phyloP scores from a whole-genome alignment of 1,140 invertebrate species.

The Thalassaphorura encarpata region DNA sequence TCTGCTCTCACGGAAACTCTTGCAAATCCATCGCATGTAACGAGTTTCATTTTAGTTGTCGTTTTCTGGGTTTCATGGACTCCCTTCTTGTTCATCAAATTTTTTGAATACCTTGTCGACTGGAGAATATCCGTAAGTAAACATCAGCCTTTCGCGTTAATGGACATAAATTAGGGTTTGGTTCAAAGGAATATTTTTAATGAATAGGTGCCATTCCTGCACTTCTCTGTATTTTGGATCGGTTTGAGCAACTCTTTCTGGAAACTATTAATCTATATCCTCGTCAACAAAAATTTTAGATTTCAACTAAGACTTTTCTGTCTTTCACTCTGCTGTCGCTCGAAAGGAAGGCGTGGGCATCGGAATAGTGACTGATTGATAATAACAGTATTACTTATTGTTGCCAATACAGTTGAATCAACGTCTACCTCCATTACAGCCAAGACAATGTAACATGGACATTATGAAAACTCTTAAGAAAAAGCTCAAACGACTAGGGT shows the following conservation, averaged over 20 bases:
- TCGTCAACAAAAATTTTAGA: conserved; percentile 80
- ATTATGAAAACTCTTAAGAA: no score
- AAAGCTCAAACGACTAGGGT: no score
- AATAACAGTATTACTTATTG: no score
- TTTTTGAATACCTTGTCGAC: conserved; percentile 47
- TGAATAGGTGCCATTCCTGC: conserved; percentile 65
- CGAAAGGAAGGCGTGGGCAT: conserved; percentile 47
- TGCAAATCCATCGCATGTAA: conserved; percentile 84
- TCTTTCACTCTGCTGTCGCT: conserved; percentile 76
- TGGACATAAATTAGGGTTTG: neutral
- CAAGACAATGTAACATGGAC: no score
- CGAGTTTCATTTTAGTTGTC: conserved; percentile 83
- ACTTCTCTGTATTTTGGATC: conserved; percentile 87
- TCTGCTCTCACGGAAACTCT: conserved; percentile 81
- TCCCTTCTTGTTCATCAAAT: conserved; percentile 68
- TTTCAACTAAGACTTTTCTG: conserved; percentile 74
- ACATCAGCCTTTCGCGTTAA: neutral
- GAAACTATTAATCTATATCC: conserved; percentile 81
- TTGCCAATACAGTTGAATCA: no score
- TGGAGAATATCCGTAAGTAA: conserved; percentile 28
- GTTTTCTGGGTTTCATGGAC: conserved; percentile 87
- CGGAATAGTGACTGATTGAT: conserved; percentile 26
- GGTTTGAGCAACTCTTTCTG: conserved; percentile 87
- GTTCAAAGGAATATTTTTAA: neutral
- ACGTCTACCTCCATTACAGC: no score